Evolutionary conservation across 1,140 invertebrate genomes (phyloP), one percentile per base, ranked within the genome.

Genomic region (Drosophila gunungcola): DNA sequence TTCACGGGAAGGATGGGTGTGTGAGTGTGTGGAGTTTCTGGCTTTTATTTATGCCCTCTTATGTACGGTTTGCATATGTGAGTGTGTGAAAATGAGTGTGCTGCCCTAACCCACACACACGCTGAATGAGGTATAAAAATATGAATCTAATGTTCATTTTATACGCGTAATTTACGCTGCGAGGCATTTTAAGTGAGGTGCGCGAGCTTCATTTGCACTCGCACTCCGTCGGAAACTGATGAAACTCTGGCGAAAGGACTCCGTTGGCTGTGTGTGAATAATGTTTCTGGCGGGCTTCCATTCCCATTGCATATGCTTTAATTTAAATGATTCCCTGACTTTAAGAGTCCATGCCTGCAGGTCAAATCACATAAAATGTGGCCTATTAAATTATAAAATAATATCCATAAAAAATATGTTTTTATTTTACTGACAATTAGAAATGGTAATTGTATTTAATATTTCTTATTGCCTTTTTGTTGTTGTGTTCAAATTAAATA

Each of bases 121-220:
- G 0, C 57, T 29, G 27, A 16, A 16, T 46, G 64, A 46, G 72
- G 56, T 48, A 85, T 89, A 89, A 84, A 88, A 88, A 88, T 88
- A 88, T 84, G 84, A 88, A 88, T 89, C 84, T 88, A 88, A 88
- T 88, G 84, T 89, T 88, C 84, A 88, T 88, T 88, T 88, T 88
- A 88, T 88, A 82, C 84, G 84, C 84, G 80, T 88, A 88, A 88
- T 88, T 88, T 88, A 89, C 77, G 84, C 77, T 73, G 76, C 46
- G 51, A 89, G 84, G 60, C 74, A 80, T 57, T 74, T 65, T 51
- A 49, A 36, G 54, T 32, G 46, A 67, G 57, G 29, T 39, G 46
- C 55, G 41, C 43, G 32, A 58, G 69, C 48, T 72, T 85, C 77
- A 85, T 85, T 85, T 85, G 72, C 46, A 27, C 51, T 41, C 48